Percentiles rank a stretch among this genome's conserved stretches.
Conservation (phyloP, 2,113 vertebrate species). For the Misgurnus anguillicaudatus region DNA sequence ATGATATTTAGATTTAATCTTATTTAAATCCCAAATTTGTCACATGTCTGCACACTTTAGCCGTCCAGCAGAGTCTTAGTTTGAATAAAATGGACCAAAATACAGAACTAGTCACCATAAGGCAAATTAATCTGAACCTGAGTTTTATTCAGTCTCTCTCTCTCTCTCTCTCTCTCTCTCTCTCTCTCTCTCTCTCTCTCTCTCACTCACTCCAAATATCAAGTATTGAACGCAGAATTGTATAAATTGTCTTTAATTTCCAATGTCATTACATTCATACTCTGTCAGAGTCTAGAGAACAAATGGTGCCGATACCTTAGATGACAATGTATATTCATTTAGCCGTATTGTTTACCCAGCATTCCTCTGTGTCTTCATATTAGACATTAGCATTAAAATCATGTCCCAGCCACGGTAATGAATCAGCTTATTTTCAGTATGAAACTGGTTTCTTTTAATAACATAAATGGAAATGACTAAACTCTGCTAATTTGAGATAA, state of each 20-base stretch:
- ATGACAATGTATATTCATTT: constrained; percentile 21
- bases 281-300: not conserved
- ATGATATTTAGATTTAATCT: not conserved
- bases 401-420: constrained; percentile 36
- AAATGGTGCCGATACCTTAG: not conserved
- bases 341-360: constrained; percentile 35
- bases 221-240: not conserved
- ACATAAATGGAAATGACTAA: constrained; percentile 49
- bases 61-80: no score
- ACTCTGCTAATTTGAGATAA: constrained; percentile 48
- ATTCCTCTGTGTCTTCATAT: constrained; percentile 40
- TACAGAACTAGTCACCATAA: no score
- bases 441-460: constrained; percentile 49
- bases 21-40: not conserved
- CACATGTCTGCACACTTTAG: no score
- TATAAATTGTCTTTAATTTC: not conserved
- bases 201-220: no score
- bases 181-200: no score
- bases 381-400: constrained; percentile 39
- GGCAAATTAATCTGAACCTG: no score
- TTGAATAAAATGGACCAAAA: no score
- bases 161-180: no score
- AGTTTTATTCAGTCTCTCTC: no score
- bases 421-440: constrained; percentile 36
- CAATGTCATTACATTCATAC: not conserved